A percentile compares a stretch with the other conserved stretches of the same genome.
Conservation (phyloP, 2,888 invertebrate genomes). For the Nebria brevicollis region DNA sequence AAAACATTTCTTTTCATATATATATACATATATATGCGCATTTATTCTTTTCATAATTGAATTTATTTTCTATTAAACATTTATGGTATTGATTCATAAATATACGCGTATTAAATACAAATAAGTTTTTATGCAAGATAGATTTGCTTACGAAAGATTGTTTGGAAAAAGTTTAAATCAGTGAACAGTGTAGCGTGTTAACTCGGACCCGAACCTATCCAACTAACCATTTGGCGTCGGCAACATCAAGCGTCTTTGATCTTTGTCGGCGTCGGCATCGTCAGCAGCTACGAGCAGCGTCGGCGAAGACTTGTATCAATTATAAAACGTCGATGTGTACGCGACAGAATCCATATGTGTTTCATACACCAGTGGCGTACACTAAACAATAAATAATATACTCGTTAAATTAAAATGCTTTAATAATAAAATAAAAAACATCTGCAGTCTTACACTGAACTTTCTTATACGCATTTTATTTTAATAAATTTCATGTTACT, state of each 20-base stretch:
- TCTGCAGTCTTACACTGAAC: too few species aligned
- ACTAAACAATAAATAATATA: not conserved
- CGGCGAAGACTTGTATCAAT: not conserved
- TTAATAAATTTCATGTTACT: too few species aligned
- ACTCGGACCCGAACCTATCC: not conserved
- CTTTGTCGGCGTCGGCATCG: not conserved
- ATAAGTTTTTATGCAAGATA: too few species aligned
- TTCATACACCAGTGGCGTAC: not conserved
- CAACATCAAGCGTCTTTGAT: not conserved
- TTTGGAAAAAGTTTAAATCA: too few species aligned
- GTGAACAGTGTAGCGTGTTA: too few species aligned
- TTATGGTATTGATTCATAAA: too few species aligned
- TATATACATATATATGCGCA: not conserved
- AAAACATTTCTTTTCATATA: not conserved
- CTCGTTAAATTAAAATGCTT: not conserved
- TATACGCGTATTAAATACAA: too few species aligned
- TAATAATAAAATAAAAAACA: too few species aligned
- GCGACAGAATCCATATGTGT: not conserved
- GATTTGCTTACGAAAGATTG: too few species aligned
- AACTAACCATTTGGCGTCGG: not conserved
- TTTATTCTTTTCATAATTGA: not conserved
- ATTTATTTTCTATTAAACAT: too few species aligned
- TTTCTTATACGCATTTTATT: too few species aligned
- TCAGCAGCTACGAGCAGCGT: not conserved
- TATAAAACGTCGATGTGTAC: not conserved